Base-by-base conservation (phyloP, 1,140 invertebrate species). In the Ceratosolen solmsi region DNA sequence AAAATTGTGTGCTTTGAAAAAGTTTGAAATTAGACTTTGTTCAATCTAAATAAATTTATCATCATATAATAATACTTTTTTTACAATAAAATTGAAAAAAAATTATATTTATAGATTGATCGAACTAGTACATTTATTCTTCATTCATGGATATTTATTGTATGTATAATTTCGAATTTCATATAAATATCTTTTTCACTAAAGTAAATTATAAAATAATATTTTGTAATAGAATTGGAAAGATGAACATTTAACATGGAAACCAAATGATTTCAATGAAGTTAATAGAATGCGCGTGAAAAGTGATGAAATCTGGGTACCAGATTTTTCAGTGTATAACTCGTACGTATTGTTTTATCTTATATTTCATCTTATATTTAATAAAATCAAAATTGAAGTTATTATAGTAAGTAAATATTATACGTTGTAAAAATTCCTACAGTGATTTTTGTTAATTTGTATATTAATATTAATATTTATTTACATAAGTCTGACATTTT, bases 221-320 rank as follows among this genome's bases (percentile, higher is more conserved):
- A n/a, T 8, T 71, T 72, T 51, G 30, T 4, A 27, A 63, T 78
- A 92, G 92, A 73, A 54, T 46, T 93, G 92, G 93, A 83, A 41
- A 1, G 92, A 93, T 80, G 84, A 88, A n/a, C 90, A 92, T 86
- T 85, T 93, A 0, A 89, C 85, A 56, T 93, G 93, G 93, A 88
- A 88, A 56, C 88, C 91, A 0, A 87, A 86, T 11, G 88, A 93
- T 41, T 92, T 89, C 72, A 89, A 91, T 0, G 85, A 86, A 0
- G 87, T 93, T 8, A 85, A 80, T 17, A 79, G 79, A 58, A 86
- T 92, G 70, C 87, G 91, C 77, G 82, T 92, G 17, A 87, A 87
- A 36, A 88, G 86, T 56, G 80, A 84, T 30, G 88, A 92, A 25
- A 88, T 93, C 77, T 93, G 93, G 93, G 79, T 88, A 13, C 93